Evolutionary conservation across 2,888 invertebrate genomes (phyloP).

Genomic region (Meliscaeva auricollis): DNA sequence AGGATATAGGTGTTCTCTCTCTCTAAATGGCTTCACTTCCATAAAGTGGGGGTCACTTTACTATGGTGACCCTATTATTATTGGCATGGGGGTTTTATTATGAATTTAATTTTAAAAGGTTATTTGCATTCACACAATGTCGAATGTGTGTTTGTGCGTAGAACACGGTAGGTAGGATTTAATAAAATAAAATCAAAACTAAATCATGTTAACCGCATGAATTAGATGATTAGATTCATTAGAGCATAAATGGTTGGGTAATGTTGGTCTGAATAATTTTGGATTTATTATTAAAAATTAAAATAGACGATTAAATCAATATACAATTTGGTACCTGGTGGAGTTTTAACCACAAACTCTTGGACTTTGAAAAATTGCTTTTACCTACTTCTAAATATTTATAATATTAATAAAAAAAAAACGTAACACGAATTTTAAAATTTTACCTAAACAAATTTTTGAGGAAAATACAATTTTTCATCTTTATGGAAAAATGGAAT

Average conservation of each 20-base stretch:
- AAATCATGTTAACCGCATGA: slow-evolving; percentile 17
- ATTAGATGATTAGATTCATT: slow-evolving; percentile 37
- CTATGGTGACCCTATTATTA: neutral
- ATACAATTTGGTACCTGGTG: too few species aligned
- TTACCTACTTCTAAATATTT: too few species aligned
- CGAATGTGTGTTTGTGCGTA: slow-evolving; percentile 11
- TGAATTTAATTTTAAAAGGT: slow-evolving; percentile 42
- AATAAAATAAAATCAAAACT: neutral
- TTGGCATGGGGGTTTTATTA: neutral
- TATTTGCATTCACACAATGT: slow-evolving; percentile 26
- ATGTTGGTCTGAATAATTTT: neutral
- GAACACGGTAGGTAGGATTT: slow-evolving; percentile 20
- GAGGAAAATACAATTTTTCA: too few species aligned
- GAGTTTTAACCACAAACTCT: too few species aligned
- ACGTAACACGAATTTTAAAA: too few species aligned
- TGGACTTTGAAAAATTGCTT: too few species aligned
- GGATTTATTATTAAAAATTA: too few species aligned
- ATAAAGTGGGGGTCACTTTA: slow-evolving; percentile 1
- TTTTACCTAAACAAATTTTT: too few species aligned
- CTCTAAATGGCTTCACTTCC: neutral
- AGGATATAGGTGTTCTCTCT: slow-evolving; percentile 27
- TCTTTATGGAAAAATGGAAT: too few species aligned
- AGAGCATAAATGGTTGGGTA: slow-evolving; percentile 29
- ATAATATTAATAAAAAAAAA: too few species aligned
- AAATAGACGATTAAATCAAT: too few species aligned